Base-by-base conservation (phyloP, 1,140 invertebrate genomes). In the Physella acuta region DNA sequence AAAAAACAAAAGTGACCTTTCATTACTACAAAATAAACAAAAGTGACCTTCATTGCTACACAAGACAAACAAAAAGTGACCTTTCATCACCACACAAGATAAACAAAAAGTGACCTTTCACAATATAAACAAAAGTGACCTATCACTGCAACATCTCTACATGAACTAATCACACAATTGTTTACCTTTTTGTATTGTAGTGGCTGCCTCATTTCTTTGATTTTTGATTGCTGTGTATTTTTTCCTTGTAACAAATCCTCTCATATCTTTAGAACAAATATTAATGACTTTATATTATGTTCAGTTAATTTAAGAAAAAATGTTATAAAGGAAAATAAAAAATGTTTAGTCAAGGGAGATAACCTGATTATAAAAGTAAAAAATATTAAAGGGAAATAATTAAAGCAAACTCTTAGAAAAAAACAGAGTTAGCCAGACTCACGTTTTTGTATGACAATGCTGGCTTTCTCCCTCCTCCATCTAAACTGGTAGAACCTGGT, bases 381-480 rank as follows among this genome's bases (percentile, higher is more conserved):
- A 49, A 49, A 49, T 49, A 49, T 49, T 49, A 49, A 14, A n/a
- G n/a, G n/a, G n/a, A n/a, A n/a, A n/a, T n/a, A n/a, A n/a, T n/a
- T n/a, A n/a, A n/a, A n/a, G n/a, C n/a, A n/a, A 49, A 49, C n/a
- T n/a, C 11, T 49, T n/a, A 49, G 44, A 14, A 49, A 11, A n/a
- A 49, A 14, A 55, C 53, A 24, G 24, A 14, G 20, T 55, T 8
- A 14, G 53, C 8, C 28, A 20, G 16, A 71, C 74, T 71, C 73
- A 83, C 79, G 66, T 75, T 76, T 76, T 67, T 84, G 82, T 3
- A 84, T 76, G 34, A 70, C 68, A n/a, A 79, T n/a, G 20, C 73
- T 78, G 56, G 79, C 76, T 24, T 89, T 88, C 51, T 89, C 82
- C 36, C 87, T 85, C 65, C 87, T 84, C 80, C 87, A 90, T 64